Evolutionary conservation across 2,113 vertebrate genomes (phyloP), one percentile per base, ranked within the genome.

Genomic region (Craseonycteris thonglongyai): DNA sequence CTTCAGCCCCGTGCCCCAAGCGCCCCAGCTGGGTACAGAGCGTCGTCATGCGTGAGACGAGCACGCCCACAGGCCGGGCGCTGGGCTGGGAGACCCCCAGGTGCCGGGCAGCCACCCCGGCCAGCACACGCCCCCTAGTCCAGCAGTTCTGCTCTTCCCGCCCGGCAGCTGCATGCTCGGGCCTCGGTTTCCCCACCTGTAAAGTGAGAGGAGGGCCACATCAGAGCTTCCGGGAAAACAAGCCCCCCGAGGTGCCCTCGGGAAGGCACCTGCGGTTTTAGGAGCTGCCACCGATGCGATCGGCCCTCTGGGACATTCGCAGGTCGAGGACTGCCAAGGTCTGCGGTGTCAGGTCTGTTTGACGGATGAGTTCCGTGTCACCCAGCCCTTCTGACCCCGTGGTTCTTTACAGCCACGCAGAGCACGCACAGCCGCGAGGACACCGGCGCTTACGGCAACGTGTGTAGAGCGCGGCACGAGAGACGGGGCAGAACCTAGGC

Each of bases 21-120:
- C 0, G 5, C 28, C 63, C 59, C 0, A 0, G 12, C 19, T 13
- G 47, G 49, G 3, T 18, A 3, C 2, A 0, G 38, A 0, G 0
- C 0, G 0, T 2, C 4, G 4, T 42, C 61, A 28, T 7, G 3
- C 45, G 24, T 13, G 30, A 9, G 19, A 7, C 7, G 0, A 71
- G 14, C 40, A 2, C 12, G 13, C 7, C 38, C 66, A 5, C 2
- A 51, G 13, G 89, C 5, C 3, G 0, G 12, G 59, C 7, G 30
- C 51, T 0, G 3, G 14, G 33, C 38, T 10, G 30, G 0, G 2
- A 69, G 74, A 5, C 35, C 42, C 45, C 5, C 11, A 0, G 8
- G 33, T 3, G 22, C 76, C 2, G 47, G 28, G 3, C 5, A 3
- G 8, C 49, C 22, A 1, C 56, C 66, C 33, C 22, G 0, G 22